Evolutionary conservation across 2,113 vertebrate species (phyloP), one percentile per base, ranked within the genome.

Genomic region (Chrysemys picta): DNA sequence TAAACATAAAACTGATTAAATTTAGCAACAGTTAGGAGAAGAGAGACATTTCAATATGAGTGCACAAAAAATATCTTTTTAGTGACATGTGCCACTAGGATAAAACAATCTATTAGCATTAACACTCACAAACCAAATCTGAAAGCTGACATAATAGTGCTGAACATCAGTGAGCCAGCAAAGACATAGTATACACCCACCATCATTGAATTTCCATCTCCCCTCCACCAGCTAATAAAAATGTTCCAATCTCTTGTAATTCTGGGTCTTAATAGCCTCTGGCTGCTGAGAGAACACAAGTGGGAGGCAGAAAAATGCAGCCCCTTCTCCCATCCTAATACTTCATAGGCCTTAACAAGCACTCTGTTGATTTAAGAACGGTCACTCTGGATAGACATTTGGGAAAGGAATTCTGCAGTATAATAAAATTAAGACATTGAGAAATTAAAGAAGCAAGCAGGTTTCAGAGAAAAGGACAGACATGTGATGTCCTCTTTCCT

Each of bases 361-460:
- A 87, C 79, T 31, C 75, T 91, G 22, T 75, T 95, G 91, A 95
- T 91, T 88, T 93, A 69, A 91, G 65, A 19, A 59, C 52, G 76
- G 92, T 89, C 0, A 0, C 10, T 93, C 92, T 93, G 31, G 31
- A 92, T 76, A 89, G 84, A 89, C 27, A 85, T 76, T 92, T 1
- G 10, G 76, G 88, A 75, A 88, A n/a, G 91, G 79, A 93, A 95
- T 80, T 96, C 92, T 90, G 72, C 27, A 38, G 72, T 50, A 47
- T 84, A 97, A 89, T 79, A 93, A 96, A 96, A 97, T 89, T 42
- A 96, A 98, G 95, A 96, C 91, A 96, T 19, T 79, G 85, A 95
- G 76, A 97, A 97, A 96, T 84, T 89, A 96, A 93, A 96, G 72
- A 85, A 93, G 56, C n/a, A 89, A 95, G 78, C n/a, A 93, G 72